These are phyloP conservation scores for Sminthurides bifidus DNA, from an alignment of 1,140 invertebrate species.

Conservation along the genomic window DNA sequence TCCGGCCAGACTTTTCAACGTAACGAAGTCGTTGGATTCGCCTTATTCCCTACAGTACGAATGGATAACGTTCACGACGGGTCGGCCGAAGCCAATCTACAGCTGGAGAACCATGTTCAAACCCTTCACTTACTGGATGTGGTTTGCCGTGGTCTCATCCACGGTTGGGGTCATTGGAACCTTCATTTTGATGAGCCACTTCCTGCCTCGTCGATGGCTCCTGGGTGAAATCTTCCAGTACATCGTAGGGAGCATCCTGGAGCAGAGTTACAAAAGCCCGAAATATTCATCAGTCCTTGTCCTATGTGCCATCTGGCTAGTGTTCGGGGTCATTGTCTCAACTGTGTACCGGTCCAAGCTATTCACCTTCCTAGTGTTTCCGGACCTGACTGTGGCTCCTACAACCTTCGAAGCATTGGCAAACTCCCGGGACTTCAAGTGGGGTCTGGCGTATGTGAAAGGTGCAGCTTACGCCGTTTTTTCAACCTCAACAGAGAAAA, in stretches of 20 bases:
- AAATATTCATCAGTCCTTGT: not conserved
- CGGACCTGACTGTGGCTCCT: not conserved
- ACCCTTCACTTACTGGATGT: conserved; percentile 7
- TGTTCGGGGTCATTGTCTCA: too few relatives aligned
- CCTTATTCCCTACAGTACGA: conserved; percentile 16
- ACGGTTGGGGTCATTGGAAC: not conserved
- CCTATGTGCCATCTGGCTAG: not conserved
- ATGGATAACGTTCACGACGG: conserved; percentile 18
- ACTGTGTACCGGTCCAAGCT: too few relatives aligned
- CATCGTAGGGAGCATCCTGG: not conserved
- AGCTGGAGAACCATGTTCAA: conserved; percentile 17
- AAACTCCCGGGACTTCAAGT: conserved; percentile 5
- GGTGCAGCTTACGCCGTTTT: conserved; percentile 18
- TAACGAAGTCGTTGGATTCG: conserved; percentile 8
- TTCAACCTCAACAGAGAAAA: conserved; percentile 9
- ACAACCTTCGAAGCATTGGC: not conserved
- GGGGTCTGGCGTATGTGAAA: conserved; percentile 2
- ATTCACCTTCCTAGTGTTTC: not conserved
- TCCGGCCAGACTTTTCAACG: conserved; percentile 8
- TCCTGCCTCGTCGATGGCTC: too few relatives aligned
- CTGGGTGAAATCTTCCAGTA: too few relatives aligned
- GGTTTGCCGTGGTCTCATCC: not conserved
- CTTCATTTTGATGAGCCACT: not conserved
- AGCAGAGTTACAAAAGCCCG: not conserved
- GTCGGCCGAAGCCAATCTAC: conserved; percentile 1